Evolutionary conservation across 1,140 invertebrate genomes (phyloP).

Genomic region (Caerostris extrusa): DNA sequence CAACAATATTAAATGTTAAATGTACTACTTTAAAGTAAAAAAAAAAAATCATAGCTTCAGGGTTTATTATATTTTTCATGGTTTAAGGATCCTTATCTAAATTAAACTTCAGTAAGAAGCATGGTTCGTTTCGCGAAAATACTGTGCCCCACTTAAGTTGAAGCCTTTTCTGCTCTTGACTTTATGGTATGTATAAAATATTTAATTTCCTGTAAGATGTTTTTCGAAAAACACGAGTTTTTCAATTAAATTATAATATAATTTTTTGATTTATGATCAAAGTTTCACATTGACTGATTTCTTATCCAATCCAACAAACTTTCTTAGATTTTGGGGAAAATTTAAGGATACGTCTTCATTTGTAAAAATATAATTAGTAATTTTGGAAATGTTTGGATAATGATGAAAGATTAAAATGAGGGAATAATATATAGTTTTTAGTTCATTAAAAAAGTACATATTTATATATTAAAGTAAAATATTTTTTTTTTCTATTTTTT

Average conservation of each 20-base stretch:
- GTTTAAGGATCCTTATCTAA: constrained; percentile 40
- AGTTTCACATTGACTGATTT: no score
- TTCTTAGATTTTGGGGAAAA: no score
- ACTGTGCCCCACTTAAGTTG: background rate
- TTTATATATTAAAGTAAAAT: no score
- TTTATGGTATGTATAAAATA: background rate
- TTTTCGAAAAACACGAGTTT: background rate
- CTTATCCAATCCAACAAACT: no score
- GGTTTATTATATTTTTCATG: background rate
- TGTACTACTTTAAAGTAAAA: constrained; percentile 14
- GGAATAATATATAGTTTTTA: no score
- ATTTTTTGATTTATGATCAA: background rate
- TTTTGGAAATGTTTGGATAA: no score
- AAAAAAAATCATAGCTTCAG: background rate
- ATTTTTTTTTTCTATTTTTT: no score
- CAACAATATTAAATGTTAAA: constrained; percentile 51
- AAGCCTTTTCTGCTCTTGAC: background rate
- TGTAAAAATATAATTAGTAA: no score
- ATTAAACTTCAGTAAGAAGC: constrained; percentile 25
- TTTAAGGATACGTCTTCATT: no score
- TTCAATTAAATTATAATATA: background rate
- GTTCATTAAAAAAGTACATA: no score
- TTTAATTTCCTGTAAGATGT: background rate
- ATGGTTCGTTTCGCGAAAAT: background rate
- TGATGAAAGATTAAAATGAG: no score